Evolutionary conservation across 35 echinoderm and acorn worm species (phyloP).

Genomic region (Diadema setosum): DNA sequence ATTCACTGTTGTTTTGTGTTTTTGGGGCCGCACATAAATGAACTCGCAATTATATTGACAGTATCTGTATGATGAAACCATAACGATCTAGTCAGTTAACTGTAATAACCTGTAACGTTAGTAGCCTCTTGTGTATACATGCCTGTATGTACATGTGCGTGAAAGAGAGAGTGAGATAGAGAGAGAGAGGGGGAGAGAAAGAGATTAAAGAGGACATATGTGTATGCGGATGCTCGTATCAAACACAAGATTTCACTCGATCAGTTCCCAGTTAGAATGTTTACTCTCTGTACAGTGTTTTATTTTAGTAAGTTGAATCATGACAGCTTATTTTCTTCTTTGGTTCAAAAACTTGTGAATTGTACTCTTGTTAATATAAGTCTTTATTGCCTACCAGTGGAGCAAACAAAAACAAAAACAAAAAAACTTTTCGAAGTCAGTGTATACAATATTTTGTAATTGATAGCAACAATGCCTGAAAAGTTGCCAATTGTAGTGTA

Average conservation of each 20-base stretch:
- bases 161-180: no score
- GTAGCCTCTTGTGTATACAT: no score
- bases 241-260: neutral
- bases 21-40: no score
- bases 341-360: conserved; percentile 5
- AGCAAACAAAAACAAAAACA: neutral
- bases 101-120: no score
- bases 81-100: no score
- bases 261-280: neutral
- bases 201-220: no score
- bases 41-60: no score
- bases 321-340: conserved; percentile 3
- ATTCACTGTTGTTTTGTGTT: no score
- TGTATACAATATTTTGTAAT: conserved; percentile 9
- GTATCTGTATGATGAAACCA: no score
- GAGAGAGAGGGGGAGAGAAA: no score
- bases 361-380: conserved; percentile 15
- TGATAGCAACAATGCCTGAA: neutral
- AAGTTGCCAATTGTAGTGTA: conserved; percentile 5
- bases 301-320: conserved; percentile 12
- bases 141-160: no score
- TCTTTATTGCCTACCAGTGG: conserved; percentile 1
- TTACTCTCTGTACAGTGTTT: conserved; percentile 2
- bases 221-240: neutral
- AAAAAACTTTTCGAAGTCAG: neutral